These are phyloP conservation scores for Sphaerophoria rueppellii DNA, from an alignment of 2,888 invertebrate species.

Conservation along the genomic window DNA sequence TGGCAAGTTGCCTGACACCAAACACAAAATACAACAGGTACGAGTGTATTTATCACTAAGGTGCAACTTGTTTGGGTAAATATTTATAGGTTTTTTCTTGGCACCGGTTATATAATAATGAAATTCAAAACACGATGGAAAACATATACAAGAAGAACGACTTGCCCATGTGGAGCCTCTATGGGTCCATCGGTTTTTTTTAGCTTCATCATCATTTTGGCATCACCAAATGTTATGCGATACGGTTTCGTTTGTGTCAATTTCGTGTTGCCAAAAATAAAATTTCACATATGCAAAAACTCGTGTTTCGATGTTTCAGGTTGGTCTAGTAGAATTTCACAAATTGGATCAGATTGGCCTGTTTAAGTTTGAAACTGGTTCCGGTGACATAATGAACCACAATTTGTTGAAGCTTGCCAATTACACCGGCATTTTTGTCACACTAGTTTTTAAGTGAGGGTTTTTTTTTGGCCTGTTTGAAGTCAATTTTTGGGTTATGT, in stretches of 20 bases:
- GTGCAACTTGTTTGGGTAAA: conserved; percentile 66
- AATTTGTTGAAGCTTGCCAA: conserved; percentile 8
- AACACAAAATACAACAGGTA: conserved; percentile 44
- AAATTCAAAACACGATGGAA: neutral
- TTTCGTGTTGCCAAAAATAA: conserved; percentile 34
- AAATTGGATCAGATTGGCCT: conserved; percentile 21
- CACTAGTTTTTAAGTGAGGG: neutral
- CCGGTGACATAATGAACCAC: conserved; percentile 48
- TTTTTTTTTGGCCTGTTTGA: conserved; percentile 14
- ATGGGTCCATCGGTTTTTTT: neutral
- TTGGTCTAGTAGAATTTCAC: conserved; percentile 33
- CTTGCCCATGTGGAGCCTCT: conserved; percentile 21
- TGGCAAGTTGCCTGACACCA: neutral
- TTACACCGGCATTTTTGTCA: conserved; percentile 11
- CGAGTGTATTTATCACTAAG: conserved; percentile 46
- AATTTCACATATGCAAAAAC: conserved; percentile 16
- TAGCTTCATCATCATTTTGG: conserved; percentile 32
- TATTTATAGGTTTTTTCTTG: conserved; percentile 52
- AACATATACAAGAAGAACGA: neutral
- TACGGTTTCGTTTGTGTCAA: conserved; percentile 40
- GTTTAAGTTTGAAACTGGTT: conserved; percentile 23
- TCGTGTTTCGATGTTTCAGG: neutral
- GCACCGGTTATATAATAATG: conserved; percentile 52
- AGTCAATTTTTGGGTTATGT: conserved; percentile 6
- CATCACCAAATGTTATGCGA: conserved; percentile 26